Evolutionary conservation across 2,888 invertebrate genomes (phyloP), one percentile per base, ranked within the genome.

Genomic region (Oscheius sp.): DNA sequence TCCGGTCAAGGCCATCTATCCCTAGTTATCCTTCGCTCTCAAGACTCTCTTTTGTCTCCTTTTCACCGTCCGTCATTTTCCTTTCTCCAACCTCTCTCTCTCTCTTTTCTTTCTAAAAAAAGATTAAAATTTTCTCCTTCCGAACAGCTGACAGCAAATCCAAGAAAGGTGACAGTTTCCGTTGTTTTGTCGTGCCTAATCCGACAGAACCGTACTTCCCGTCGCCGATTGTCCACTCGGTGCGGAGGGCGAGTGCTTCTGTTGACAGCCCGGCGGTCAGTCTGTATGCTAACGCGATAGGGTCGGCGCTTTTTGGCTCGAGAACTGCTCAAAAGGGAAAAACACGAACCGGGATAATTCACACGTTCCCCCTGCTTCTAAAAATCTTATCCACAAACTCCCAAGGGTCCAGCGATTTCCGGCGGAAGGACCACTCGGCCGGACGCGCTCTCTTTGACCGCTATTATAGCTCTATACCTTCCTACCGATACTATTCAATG

Each of bases 271-370:
- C 45, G 53, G 15, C 55, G 34, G 55, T 33, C 34, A 34, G 55
- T 61, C 61, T 29, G 42, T 61, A n/a, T 15, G 39, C 61, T 61
- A 61, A 61, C 25, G 61, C 61, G 61, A 61, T 61, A 45, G 61
- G 20, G 61, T 45, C 45, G 61, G 8, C 61, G 61, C 61, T 61
- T 61, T 61, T 58, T 25, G 45, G 45, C 27, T n/a, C n/a, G 61
- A 42, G 20, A 29, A 48, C 48, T 25, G 10, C 25, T 25, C 23
- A 25, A 55, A 15, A 31, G 25, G 12, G n/a, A 42, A 45, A 61
- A 42, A 45, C 45, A 42, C 39, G 42, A n/a, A 42, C 42, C 17
- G 31, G 8, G 27, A 61, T 42, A 61, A 25, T 3, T 29, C 45
- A 3, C 45, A 25, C 5, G 6, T 50, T 20, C 33, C 29, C 15